A percentile compares a stretch with the other conserved stretches of the same genome.
These are phyloP conservation scores for Onychorhynchus coronatus DNA, from an alignment of 2,113 vertebrate genomes.

Conservation along the genomic window DNA sequence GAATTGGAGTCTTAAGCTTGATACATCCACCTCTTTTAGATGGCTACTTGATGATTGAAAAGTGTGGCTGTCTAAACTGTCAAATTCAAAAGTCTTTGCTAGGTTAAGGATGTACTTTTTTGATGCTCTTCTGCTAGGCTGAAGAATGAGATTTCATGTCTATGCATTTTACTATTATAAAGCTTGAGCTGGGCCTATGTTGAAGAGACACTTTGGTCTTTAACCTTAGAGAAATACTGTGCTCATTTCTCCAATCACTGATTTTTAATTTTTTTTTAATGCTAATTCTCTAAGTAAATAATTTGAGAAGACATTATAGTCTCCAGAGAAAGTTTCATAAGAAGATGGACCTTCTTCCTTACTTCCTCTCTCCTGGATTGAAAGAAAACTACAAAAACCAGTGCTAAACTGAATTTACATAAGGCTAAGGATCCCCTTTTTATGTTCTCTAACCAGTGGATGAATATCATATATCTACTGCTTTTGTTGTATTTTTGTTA, in stretches of 20 bases:
- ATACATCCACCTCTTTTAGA: background rate
- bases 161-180: background rate
- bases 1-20: background rate
- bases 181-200: background rate
- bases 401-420: background rate
- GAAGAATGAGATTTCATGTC: background rate
- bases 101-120: background rate
- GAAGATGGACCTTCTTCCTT: background rate
- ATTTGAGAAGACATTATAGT: background rate
- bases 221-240: background rate
- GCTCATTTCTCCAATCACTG: background rate
- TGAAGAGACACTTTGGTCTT: background rate
- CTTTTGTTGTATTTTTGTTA: background rate
- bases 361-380: background rate
- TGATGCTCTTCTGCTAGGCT: background rate
- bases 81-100: background rate
- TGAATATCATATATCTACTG: background rate
- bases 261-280: background rate
- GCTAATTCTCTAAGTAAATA: background rate
- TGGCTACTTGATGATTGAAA: background rate
- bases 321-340: background rate
- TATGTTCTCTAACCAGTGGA: background rate
- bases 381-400: background rate
- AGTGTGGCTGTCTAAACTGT: background rate
- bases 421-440: background rate